These are phyloP conservation scores for Meandrusa payeni DNA, from an alignment of 2,888 invertebrate species.

Conservation along the genomic window DNA sequence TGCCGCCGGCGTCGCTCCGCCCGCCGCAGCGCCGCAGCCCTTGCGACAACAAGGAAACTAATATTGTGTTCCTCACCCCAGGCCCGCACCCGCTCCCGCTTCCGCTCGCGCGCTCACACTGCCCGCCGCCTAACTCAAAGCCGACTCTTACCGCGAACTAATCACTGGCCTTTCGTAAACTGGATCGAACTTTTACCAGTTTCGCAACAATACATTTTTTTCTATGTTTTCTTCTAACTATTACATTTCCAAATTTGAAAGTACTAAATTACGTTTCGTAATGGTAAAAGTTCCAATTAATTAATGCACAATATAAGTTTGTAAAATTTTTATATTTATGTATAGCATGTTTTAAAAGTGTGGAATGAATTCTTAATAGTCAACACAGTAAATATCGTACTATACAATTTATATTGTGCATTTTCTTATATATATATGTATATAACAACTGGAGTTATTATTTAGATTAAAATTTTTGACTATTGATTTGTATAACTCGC, in stretches of 20 bases:
- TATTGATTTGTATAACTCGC: too few species aligned
- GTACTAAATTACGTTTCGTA: slow-evolving; percentile 9
- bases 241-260: slow-evolving; percentile 10
- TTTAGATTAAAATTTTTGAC: too few species aligned
- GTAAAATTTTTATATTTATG: not conserved
- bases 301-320: slow-evolving; percentile 7
- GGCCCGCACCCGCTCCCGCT: slow-evolving; percentile 49
- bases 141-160: slow-evolving; percentile 29
- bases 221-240: slow-evolving; percentile 7
- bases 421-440: not conserved
- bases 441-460: too few species aligned
- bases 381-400: too few species aligned
- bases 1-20: slow-evolving; percentile 72
- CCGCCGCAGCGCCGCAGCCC: slow-evolving; percentile 78
- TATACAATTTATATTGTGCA: slow-evolving; percentile 6
- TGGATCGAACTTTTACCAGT: slow-evolving; percentile 23
- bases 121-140: slow-evolving; percentile 42
- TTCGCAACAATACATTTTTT: slow-evolving; percentile 19
- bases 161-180: slow-evolving; percentile 12
- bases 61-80: slow-evolving; percentile 79
- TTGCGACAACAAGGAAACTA: slow-evolving; percentile 82
- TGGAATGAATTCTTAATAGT: too few species aligned
- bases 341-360: not conserved
- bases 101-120: slow-evolving; percentile 60
- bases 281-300: slow-evolving; percentile 23